These are phyloP conservation scores for Xyrichtys novacula DNA, from an alignment of 2,797 vertebrate genomes.

Conservation along the genomic window DNA sequence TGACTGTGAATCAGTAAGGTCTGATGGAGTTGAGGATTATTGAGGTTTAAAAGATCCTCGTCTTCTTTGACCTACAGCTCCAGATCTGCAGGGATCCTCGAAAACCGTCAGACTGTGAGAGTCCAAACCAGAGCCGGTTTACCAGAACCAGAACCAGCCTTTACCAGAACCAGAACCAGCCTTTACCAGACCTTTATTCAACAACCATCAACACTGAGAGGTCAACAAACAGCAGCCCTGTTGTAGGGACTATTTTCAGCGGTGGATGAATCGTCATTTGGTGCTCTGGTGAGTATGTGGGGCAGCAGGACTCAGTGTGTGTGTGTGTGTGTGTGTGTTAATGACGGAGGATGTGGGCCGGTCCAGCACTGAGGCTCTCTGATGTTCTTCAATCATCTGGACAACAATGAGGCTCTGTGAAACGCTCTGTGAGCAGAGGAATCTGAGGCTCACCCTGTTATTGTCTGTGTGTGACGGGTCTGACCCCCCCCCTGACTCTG, in stretches of 20 bases:
- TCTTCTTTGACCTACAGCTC: too few species aligned
- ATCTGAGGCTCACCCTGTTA: neutral
- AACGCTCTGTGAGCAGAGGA: neutral
- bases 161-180: too few species aligned
- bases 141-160: too few species aligned
- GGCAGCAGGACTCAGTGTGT: neutral
- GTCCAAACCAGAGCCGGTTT: too few species aligned
- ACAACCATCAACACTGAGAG: too few species aligned
- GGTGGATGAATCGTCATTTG: neutral
- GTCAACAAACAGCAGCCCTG: too few species aligned
- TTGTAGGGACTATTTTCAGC: neutral
- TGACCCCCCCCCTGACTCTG: neutral
- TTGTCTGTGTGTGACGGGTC: neutral
- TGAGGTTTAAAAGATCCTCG: too few species aligned
- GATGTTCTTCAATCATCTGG: neutral
- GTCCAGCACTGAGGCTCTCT: neutral
- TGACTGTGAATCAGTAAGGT: too few species aligned
- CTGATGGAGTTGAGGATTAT: too few species aligned
- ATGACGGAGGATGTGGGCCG: neutral
- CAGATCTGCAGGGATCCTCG: too few species aligned
- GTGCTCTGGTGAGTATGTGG: neutral
- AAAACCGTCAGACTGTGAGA: too few species aligned
- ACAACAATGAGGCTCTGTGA: neutral
- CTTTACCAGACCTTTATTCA: too few species aligned
- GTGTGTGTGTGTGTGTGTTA: neutral